Conservation (phyloP, 2,888 invertebrate genomes). For the Microchrysa polita region DNA sequence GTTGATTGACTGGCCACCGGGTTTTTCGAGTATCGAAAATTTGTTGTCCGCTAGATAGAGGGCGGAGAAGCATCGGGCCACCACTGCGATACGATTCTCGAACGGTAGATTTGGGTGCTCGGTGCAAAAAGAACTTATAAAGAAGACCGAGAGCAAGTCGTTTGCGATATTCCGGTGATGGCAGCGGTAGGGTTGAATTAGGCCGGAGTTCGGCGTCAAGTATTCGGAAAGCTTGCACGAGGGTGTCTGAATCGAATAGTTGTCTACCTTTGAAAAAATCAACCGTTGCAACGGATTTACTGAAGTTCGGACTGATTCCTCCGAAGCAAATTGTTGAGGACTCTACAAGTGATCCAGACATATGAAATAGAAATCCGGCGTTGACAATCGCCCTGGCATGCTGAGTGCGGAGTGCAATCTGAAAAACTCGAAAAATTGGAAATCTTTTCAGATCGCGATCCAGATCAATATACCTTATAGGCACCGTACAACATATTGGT, state of each 20-base stretch:
- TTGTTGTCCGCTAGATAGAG: slow-evolving; percentile 74
- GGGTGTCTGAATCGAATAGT: slow-evolving; percentile 62
- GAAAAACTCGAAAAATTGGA: slow-evolving; percentile 55
- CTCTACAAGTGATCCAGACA: slow-evolving; percentile 61
- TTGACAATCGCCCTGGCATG: slow-evolving; percentile 83
- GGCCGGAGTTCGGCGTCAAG: slow-evolving; percentile 73
- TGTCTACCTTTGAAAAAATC: slow-evolving; percentile 63
- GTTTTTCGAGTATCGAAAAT: slow-evolving; percentile 74
- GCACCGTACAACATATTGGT: slow-evolving; percentile 69
- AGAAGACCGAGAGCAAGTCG: slow-evolving; percentile 78
- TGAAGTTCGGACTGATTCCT: slow-evolving; percentile 68
- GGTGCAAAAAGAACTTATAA: slow-evolving; percentile 75
- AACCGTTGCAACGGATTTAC: slow-evolving; percentile 71
- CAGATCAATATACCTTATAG: slow-evolving; percentile 76
- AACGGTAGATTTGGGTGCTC: slow-evolving; percentile 67
- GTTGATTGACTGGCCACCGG: slow-evolving; percentile 79
- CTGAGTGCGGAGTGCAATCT: slow-evolving; percentile 81
- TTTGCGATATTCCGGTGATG: slow-evolving; percentile 75
- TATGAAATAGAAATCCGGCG: slow-evolving; percentile 74
- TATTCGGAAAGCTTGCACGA: slow-evolving; percentile 66
- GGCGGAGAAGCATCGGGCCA: slow-evolving; percentile 69
- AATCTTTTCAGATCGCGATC: too few species aligned
- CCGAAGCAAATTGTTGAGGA: slow-evolving; percentile 72
- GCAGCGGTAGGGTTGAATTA: slow-evolving; percentile 73
- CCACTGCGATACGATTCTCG: slow-evolving; percentile 68